Base-by-base conservation (phyloP, 1,140 invertebrate species). In the Planococcus citri region DNA sequence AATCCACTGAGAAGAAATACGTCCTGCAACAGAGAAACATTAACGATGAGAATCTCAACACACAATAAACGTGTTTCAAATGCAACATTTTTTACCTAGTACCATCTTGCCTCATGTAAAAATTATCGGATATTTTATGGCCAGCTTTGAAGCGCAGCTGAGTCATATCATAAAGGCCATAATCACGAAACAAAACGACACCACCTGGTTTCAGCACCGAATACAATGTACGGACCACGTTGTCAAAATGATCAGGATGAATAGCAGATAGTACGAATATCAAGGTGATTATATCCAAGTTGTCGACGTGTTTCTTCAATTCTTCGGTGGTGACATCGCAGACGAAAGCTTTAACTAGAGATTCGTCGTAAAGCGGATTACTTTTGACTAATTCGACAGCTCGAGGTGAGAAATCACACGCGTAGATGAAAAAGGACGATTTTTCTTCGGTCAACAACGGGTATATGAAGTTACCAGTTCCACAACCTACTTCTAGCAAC, bases 91-190 rank as follows among this genome's bases (percentile, higher is more conserved):
- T n/a, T n/a, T n/a, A 91, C 90, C 90, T 87, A 0, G 97, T 99
- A 1, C 96, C 96, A 86, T 99, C 97, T 77, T 97, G 95, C 24
- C 97, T 80, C 78, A 94, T 90, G 77, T 99, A 99, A 73, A 97
- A 91, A 79, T 98, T 97, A 24, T 98, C 93, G 8, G 84, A 77
- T 71, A 98, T 91, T 79, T 98, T 97, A 76, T 92, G 88, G 0
- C 94, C 94, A 2, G 91, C 85, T 73, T 92, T 89, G 78, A 98
- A 98, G 68, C 96, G 81, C 1, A 99, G 75, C 78, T 98, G 96
- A 1, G 97, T 92, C 87, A 98, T 92, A 79, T 99, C 97, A 77
- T 97, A 94, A n/a, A 95, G 78, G 0, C 95, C 97, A 80, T 99
- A 99, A 81, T 99, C 97, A 74, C 97, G 80, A 74, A 99, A 94